Conservation (phyloP, 2,797 vertebrate genomes). For the Rousettus madagascariensis region DNA sequence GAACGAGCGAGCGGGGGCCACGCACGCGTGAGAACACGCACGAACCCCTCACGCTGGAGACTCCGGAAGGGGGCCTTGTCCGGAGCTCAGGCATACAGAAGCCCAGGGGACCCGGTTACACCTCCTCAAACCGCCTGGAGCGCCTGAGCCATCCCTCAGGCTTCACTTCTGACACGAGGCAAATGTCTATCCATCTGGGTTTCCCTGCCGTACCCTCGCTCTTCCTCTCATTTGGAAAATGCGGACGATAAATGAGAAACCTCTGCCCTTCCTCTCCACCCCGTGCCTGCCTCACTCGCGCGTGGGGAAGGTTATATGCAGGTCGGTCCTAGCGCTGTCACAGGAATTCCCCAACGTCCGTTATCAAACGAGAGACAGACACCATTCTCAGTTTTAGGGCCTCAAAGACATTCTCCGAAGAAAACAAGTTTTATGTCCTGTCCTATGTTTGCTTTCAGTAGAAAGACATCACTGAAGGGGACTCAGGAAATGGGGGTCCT, state of each 20-base stretch:
- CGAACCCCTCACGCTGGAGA: background rate
- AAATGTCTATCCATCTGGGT: background rate
- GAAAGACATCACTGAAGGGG: background rate
- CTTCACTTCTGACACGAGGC: background rate
- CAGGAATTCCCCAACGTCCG: background rate
- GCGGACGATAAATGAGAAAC: background rate
- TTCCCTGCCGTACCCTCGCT: background rate
- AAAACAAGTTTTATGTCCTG: slow-evolving; percentile 14
- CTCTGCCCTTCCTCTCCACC: background rate
- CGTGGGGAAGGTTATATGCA: background rate
- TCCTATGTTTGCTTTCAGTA: background rate
- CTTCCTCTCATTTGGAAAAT: background rate
- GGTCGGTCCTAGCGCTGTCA: background rate
- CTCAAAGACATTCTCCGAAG: background rate
- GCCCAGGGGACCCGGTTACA: background rate
- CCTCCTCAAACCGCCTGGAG: background rate
- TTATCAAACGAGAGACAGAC: background rate
- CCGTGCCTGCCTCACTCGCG: rapidly evolving
- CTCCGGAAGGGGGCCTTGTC: background rate
- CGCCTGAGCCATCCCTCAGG: rapidly evolving
- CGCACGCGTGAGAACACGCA: rapidly evolving
- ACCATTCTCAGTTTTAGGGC: rapidly evolving
- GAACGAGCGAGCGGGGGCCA: background rate
- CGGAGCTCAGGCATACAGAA: background rate
- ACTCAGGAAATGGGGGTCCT: background rate